Base-by-base conservation (phyloP, 1,140 invertebrate species). In the Anastrepha ludens region DNA sequence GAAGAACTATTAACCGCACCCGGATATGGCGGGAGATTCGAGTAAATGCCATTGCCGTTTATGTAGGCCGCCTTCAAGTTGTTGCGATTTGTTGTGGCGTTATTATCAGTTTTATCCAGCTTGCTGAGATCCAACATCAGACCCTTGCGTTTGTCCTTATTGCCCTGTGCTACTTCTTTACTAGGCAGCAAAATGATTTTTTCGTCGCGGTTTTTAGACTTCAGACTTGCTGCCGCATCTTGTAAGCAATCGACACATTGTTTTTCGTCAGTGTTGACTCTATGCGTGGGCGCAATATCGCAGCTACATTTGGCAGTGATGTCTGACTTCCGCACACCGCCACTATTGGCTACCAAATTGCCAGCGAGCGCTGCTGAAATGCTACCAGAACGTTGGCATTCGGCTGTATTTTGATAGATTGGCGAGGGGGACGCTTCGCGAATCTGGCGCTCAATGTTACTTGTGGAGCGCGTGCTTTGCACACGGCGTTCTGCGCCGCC, bases 111-210 rank as follows among this genome's bases (percentile, higher is more conserved):
- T 93, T 94, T 88, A 55, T 89, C 89, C 89, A 95, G 94, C 90
- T 94, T 95, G 15, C 94, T 95, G 87, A 97, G 94, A 93, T 97
- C 96, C 89, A 97, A 93, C 93, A 96, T 96, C 89, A 97, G 93
- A 89, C 95, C 94, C 90, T 94, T 95, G 15, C 93, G 91, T 60
- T 93, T 93, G 58, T 93, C 92, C 86, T 93, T 92, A 87, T 90
- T 92, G 86, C 88, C 91, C 2, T 78, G 86, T 44, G 64, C 11
- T 3, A 50, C 50, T 88, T 60, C 20, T 15, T 81, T 39, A 20
- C 15, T 6, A 58, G 17, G 41, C 11, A 15, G n/a, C n/a, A 58
- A 9, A 58, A 88, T 39, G 17, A 58, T 3, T 13, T 62, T 47
- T 8, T 87, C 86, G 15, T 67, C 59, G 5, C 65, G 64, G 2